phyloP scores from a whole-genome alignment of 2,797 vertebrate species.

The Scarus forsteni region DNA sequence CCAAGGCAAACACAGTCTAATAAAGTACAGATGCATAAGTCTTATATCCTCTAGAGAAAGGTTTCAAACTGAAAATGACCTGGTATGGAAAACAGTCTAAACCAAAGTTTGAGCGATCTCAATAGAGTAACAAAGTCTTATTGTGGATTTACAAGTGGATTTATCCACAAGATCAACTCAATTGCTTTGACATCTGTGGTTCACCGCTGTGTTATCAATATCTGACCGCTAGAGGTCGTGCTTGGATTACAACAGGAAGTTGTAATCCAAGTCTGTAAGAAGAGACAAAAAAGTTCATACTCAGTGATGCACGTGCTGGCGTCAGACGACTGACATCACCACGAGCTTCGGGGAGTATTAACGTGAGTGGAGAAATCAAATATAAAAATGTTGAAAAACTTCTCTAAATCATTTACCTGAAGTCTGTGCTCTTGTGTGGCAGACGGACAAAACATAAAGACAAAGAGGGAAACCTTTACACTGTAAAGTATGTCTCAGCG shows the following conservation, averaged over 20 bases:
- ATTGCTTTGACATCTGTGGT: too few species aligned
- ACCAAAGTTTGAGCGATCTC: too few species aligned
- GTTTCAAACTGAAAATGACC: too few species aligned
- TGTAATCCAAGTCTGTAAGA: fast-evolving
- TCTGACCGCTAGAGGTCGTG: conserved; percentile 51
- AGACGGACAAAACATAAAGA: too few species aligned
- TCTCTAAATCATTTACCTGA: background rate
- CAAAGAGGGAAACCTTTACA: too few species aligned
- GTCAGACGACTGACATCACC: background rate
- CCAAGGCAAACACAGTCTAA: too few species aligned
- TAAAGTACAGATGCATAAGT: too few species aligned
- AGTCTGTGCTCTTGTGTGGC: background rate
- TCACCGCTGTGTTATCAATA: background rate
- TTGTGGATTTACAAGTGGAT: too few species aligned
- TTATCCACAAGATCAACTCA: background rate
- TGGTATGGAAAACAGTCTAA: too few species aligned
- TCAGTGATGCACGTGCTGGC: conserved; percentile 3
- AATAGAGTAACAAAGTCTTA: too few species aligned
- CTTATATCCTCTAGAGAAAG: too few species aligned
- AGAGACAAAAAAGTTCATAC: background rate
- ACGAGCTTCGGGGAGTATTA: background rate
- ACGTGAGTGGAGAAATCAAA: background rate
- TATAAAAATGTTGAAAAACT: background rate
- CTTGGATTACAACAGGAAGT: conserved; percentile 17
- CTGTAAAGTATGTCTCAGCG: too few species aligned